Evolutionary conservation across 2,113 vertebrate genomes (phyloP), one percentile per base, ranked within the genome.

Genomic region (Donacobius atricapilla): DNA sequence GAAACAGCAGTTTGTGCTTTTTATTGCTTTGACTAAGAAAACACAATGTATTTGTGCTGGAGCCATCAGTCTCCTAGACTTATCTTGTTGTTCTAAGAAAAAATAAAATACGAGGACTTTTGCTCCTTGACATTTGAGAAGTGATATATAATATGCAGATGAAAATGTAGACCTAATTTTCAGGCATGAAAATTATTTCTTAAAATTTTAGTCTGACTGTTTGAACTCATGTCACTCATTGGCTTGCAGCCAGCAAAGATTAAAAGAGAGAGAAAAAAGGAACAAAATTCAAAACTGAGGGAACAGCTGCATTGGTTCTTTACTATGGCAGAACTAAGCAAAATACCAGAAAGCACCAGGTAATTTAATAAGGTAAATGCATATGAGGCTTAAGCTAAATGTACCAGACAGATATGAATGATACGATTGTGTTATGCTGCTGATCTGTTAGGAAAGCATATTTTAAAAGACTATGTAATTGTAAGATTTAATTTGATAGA

Each of bases 291-390:
- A 82, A 83, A 50, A 42, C 54, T 75, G 39, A 71, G 80, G 17
- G 40, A 96, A 93, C 91, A 96, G 96, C 95, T 97, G 95, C 85
- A 47, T 16, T 90, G 28, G 23, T 90, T 94, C 56, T 77, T 17
- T 84, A 25, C 51, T 73, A 20, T 7, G 45, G 66, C 58, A 94
- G 64, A 96, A 56, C 77, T 93, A 90, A 96, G 63, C 72, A 93
- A 96, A 97, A 83, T 85, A 65, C 40, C 84, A 92, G 69, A 95
- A 50, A 83, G 22, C 25, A 71, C 31, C 79, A 94, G 85, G 84
- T 94, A 96, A 92, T 97, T 97, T 95, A 94, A 95, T 94, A 90
- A 96, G n/a, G 65, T 57, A 83, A 57, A 58, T 71, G 12, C 79
- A 66, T 64, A 37, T 60, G 51, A 82, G 63, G 35, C 63, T 84